phyloP scores from a whole-genome alignment of 1,140 invertebrate species.

The Drosophila varians region DNA sequence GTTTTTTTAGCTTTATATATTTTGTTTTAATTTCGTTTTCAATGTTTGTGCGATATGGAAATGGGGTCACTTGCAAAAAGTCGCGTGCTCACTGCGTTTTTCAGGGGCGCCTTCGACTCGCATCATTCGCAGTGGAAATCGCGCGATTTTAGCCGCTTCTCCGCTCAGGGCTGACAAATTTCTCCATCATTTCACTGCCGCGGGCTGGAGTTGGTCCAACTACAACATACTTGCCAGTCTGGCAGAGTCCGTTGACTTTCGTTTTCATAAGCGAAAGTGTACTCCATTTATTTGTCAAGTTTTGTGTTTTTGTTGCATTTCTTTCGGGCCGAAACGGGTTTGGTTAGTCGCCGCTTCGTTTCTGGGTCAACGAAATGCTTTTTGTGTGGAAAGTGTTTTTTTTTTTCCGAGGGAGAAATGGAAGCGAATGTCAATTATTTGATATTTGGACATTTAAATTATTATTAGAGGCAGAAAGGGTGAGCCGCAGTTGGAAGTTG shows the following conservation, averaged over 20 bases:
- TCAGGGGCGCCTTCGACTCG: slow-evolving; percentile 54
- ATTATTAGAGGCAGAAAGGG: slow-evolving; percentile 21
- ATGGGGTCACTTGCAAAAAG: slow-evolving; percentile 76
- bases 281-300: slow-evolving; percentile 76
- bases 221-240: not conserved
- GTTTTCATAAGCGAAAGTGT: slow-evolving; percentile 82
- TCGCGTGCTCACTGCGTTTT: slow-evolving; percentile 62
- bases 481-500: not conserved
- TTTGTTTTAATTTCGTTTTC: slow-evolving; percentile 62
- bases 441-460: slow-evolving; percentile 75
- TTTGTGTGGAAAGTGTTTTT: slow-evolving; percentile 66
- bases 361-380: slow-evolving; percentile 70
- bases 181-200: slow-evolving; percentile 73
- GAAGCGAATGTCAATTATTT: slow-evolving; percentile 63
- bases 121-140: not conserved
- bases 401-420: slow-evolving; percentile 32
- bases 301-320: slow-evolving; percentile 65
- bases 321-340: slow-evolving; percentile 53
- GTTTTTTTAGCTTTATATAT: not conserved
- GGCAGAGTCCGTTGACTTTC: slow-evolving; percentile 77
- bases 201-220: not conserved
- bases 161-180: slow-evolving; percentile 64
- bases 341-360: slow-evolving; percentile 39
- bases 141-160: slow-evolving; percentile 27
- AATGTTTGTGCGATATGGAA: slow-evolving; percentile 67